A percentile compares a stretch with the other conserved stretches of the same genome.
Conservation (phyloP, 1,140 invertebrate species). For the Antheraea mylitta region DNA sequence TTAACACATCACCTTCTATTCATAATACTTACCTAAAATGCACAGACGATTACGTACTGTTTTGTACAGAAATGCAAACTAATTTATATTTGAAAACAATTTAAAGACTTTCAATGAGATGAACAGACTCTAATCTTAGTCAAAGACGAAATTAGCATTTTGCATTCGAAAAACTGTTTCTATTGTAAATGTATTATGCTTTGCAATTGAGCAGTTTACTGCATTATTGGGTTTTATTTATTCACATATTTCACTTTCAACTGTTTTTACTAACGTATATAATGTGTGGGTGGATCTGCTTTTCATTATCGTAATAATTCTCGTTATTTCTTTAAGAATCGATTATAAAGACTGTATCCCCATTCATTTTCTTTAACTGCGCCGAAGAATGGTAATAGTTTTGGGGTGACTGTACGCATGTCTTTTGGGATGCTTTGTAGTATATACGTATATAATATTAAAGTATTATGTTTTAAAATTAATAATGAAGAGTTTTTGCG, state of each 20-base stretch:
- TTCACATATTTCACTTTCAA: neutral
- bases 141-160: conserved; percentile 20
- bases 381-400: no score
- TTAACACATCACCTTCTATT: neutral
- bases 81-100: conserved; percentile 14
- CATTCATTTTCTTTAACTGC: no score
- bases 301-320: no score
- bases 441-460: no score
- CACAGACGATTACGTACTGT: conserved; percentile 1
- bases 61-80: conserved; percentile 2
- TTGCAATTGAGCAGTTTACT: neutral
- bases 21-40: neutral
- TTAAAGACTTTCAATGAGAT: conserved; percentile 19
- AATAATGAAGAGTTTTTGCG: no score
- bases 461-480: no score
- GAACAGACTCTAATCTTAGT: conserved; percentile 18
- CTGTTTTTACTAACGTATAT: neutral
- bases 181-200: neutral
- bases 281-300: no score
- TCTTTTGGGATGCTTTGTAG: no score
- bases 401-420: no score
- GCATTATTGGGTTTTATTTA: neutral
- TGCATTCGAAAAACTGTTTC: conserved; percentile 8
- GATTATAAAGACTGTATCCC: no score
- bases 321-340: no score